phyloP scores from a whole-genome alignment of 2,113 vertebrate species.

The Zingel zingel region DNA sequence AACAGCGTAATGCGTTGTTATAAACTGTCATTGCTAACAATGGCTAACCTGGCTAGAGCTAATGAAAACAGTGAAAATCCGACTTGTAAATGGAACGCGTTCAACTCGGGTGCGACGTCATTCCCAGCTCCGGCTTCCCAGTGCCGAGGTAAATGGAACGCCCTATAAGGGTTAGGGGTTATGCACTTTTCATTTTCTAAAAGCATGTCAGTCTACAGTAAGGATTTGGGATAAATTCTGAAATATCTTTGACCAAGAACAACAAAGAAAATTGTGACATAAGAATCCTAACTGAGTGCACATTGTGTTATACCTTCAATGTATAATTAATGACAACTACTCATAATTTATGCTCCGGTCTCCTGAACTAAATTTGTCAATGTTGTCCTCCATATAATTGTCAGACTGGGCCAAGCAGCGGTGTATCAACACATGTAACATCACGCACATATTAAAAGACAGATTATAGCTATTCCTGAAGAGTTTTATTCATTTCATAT shows the following conservation, averaged over 20 bases:
- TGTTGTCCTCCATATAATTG: neutral
- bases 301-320: neutral
- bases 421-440: conserved; percentile 1
- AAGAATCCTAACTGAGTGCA: neutral
- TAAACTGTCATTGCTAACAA: too few species aligned
- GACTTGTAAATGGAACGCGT: too few species aligned
- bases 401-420: neutral
- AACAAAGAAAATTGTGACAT: neutral
- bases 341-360: neutral
- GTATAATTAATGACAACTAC: neutral
- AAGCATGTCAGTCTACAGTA: too few species aligned
- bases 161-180: too few species aligned
- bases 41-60: too few species aligned
- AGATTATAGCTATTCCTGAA: conserved; percentile 68
- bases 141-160: too few species aligned
- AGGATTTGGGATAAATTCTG: neutral
- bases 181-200: too few species aligned
- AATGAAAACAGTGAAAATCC: too few species aligned
- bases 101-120: too few species aligned
- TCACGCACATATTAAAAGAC: conserved; percentile 40
- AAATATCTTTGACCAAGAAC: neutral
- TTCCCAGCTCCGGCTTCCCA: too few species aligned
- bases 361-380: neutral
- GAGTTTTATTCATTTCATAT: conserved; percentile 76
- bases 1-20: too few species aligned